These are phyloP conservation scores for Polia nebulosa DNA, from an alignment of 2,888 invertebrate genomes.

Conservation along the genomic window DNA sequence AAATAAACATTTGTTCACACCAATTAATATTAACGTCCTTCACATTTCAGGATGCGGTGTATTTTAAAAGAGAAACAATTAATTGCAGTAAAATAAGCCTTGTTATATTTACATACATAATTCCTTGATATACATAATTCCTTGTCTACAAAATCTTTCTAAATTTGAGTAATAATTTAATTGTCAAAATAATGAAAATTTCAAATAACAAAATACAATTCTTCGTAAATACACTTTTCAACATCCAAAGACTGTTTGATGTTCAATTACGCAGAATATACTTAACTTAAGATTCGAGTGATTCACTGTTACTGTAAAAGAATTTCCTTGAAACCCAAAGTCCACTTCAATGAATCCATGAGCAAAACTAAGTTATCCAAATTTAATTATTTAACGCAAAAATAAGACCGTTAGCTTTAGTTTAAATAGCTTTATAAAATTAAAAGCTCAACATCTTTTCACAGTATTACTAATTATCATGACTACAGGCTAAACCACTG, in stretches of 20 bases:
- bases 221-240: neutral
- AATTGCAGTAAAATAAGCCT: neutral
- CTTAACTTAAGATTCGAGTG: too few species aligned
- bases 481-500: constrained; percentile 12
- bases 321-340: neutral
- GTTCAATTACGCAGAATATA: neutral
- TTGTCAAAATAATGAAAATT: neutral
- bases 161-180: neutral
- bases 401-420: constrained; percentile 3
- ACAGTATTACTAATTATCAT: constrained; percentile 41
- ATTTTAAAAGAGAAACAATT: neutral
- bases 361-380: neutral
- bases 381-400: neutral
- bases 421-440: constrained; percentile 12
- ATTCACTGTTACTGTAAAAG: neutral
- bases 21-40: neutral
- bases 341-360: neutral
- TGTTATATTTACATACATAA: too few species aligned
- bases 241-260: neutral
- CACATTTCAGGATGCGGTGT: neutral
- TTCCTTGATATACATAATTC: too few species aligned
- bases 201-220: neutral
- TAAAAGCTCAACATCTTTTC: constrained; percentile 12
- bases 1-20: neutral
- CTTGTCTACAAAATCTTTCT: neutral